Percentiles rank a stretch among this genome's conserved stretches.
Evolutionary conservation across 2,888 invertebrate species (phyloP).

Genomic region (Augochlorella aurata): DNA sequence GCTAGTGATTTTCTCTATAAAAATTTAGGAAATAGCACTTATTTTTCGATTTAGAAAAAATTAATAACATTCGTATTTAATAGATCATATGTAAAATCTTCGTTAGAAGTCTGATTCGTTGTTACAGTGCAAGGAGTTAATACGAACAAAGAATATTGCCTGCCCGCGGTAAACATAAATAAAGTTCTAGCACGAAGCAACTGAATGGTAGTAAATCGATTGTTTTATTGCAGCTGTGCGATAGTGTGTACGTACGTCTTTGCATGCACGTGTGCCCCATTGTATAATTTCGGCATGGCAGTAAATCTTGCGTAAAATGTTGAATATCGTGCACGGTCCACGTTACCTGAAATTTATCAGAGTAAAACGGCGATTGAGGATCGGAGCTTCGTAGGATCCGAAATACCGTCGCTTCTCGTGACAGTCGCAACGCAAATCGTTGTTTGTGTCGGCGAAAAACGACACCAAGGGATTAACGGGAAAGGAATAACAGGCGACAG

Average conservation of each 20-base stretch:
- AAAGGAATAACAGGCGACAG: slow-evolving; percentile 12
- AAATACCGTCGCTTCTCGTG: slow-evolving; percentile 24
- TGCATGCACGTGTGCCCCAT: background rate
- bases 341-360: slow-evolving; percentile 13
- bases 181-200: background rate
- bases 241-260: background rate
- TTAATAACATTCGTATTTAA: no score
- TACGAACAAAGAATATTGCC: no score
- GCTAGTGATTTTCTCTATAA: no score
- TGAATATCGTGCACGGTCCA: slow-evolving; percentile 9
- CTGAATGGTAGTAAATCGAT: background rate
- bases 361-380: background rate
- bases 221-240: background rate
- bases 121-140: no score
- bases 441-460: slow-evolving; percentile 26
- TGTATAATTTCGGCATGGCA: background rate
- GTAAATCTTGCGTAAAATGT: background rate
- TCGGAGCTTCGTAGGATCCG: background rate
- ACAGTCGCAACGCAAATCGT: slow-evolving; percentile 26
- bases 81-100: no score
- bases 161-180: background rate
- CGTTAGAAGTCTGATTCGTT: no score
- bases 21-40: no score
- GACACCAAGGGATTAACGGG: slow-evolving; percentile 12
- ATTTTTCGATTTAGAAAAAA: no score